phyloP scores from a whole-genome alignment of 1,140 invertebrate genomes.

The Pseudomyrmex dendroicus region DNA sequence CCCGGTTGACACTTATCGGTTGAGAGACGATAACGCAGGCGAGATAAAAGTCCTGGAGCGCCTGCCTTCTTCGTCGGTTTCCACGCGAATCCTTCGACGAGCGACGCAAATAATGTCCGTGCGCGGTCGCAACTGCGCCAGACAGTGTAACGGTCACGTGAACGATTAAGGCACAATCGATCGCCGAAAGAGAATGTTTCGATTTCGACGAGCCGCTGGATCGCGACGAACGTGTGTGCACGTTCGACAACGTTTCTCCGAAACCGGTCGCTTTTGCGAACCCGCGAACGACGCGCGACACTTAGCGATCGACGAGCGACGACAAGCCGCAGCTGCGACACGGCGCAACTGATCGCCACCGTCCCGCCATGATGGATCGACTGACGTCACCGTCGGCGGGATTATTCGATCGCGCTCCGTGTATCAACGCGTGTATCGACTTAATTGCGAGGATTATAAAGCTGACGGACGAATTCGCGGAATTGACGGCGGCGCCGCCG shows the following conservation, averaged over 20 bases:
- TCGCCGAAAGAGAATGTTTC: no score
- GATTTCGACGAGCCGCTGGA: background rate
- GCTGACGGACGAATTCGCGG: background rate
- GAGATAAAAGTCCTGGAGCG: background rate
- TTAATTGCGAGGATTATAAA: slow-evolving; percentile 9
- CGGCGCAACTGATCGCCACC: background rate
- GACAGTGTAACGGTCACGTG: slow-evolving; percentile 29
- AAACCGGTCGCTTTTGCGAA: background rate
- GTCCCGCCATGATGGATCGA: slow-evolving; percentile 31
- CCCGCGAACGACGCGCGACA: background rate
- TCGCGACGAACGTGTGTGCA: background rate
- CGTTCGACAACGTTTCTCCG: background rate
- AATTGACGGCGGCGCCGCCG: background rate
- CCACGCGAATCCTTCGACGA: no score
- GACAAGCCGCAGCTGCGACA: background rate
- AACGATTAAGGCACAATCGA: slow-evolving; percentile 20
- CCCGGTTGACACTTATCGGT: no score
- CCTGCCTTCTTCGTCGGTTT: background rate
- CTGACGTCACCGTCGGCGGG: slow-evolving; percentile 50
- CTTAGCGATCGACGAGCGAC: background rate
- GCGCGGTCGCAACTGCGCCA: background rate
- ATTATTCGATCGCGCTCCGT: slow-evolving; percentile 12
- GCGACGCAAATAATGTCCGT: background rate
- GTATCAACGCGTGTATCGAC: background rate
- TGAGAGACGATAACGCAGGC: no score